Base-by-base conservation (phyloP, 2,888 invertebrate genomes). In the Creontiades dilutus region DNA sequence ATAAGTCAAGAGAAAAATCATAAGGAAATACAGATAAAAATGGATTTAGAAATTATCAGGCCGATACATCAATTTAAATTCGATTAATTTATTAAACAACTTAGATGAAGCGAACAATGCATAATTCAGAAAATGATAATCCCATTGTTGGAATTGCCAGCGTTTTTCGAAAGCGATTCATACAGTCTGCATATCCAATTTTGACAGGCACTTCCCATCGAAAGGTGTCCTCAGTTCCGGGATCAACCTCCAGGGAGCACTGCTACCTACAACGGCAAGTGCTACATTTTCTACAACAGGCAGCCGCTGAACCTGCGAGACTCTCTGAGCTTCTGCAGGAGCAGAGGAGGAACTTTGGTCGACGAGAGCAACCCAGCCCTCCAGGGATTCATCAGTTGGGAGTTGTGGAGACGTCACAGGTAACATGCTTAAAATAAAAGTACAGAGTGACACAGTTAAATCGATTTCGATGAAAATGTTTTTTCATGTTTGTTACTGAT, bases 361-460 rank as follows among this genome's bases (percentile, higher is more conserved):
- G 97, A 98, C 92, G 98, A 98, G 93, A 98, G 97, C 93, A 98
- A 98, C 94, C 98, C 98, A 0, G 98, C 98, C 0, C 94, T 98
- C 55, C 98, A 98, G 93, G 98, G 98, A 0, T 98, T 98, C 93
- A 96, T 98, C 91, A 97, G 97, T 93, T 98, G 98, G 98, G 98
- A 98, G 93, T 94, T 98, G 61, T 98, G 98, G 97, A 94, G 98
- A 91, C 94, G 98, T 85, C 98, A 98, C 93, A 95, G 97, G 95
- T 95, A 93, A 93, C 37, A 2, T 37, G 7, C 93, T 75, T 16
- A 57, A 76, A 27, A n/a, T 47, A 13, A 16, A 27, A 37, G 14
- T 14, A 2, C 48, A 84, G 84, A 14, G 27, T 14, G 12, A n/a
- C 82, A 55, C 47, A 84, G n/a, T 4, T 46, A 16, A 1, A 37